Evolutionary conservation across 1,140 invertebrate genomes (phyloP).

Genomic region (Drosophila eugracilis): DNA sequence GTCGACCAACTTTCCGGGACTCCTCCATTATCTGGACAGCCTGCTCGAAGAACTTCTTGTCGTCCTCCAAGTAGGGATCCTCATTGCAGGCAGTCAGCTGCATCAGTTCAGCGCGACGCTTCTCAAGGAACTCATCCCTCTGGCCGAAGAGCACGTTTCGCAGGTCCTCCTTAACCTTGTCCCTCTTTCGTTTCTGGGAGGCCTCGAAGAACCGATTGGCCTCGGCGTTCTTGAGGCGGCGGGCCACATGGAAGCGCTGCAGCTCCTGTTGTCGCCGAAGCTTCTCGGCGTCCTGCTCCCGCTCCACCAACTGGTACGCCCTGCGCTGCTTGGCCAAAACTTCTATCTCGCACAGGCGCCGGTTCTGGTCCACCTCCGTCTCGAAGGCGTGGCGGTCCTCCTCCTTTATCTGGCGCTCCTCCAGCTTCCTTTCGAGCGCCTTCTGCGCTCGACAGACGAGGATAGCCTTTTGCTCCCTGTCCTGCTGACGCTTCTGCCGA

Average conservation of each 20-base stretch:
- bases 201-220: conserved; percentile 37
- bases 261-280: conserved; percentile 23
- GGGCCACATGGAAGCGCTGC: conserved; percentile 55
- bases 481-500: neutral
- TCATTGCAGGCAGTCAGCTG: conserved; percentile 45
- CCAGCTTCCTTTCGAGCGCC: conserved; percentile 3
- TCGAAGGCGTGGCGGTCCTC: conserved; percentile 21
- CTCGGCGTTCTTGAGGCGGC: conserved; percentile 41
- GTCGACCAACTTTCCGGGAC: conserved; percentile 45
- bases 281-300: neutral
- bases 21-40: conserved; percentile 45
- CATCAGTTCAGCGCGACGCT: conserved; percentile 42
- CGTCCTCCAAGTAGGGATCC: conserved; percentile 55
- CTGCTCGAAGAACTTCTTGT: conserved; percentile 53
- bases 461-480: conserved; percentile 6
- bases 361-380: conserved; percentile 24
- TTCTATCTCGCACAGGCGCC: conserved; percentile 34
- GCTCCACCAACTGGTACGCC: conserved; percentile 38
- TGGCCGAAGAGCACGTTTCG: conserved; percentile 28
- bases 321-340: conserved; percentile 37
- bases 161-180: conserved; percentile 22
- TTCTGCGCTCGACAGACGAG: conserved; percentile 16
- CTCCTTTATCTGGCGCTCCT: neutral
- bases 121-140: conserved; percentile 43
- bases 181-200: neutral